Base-by-base conservation (phyloP, 2,888 invertebrate genomes). In the Caenorhabditis imperialis region DNA sequence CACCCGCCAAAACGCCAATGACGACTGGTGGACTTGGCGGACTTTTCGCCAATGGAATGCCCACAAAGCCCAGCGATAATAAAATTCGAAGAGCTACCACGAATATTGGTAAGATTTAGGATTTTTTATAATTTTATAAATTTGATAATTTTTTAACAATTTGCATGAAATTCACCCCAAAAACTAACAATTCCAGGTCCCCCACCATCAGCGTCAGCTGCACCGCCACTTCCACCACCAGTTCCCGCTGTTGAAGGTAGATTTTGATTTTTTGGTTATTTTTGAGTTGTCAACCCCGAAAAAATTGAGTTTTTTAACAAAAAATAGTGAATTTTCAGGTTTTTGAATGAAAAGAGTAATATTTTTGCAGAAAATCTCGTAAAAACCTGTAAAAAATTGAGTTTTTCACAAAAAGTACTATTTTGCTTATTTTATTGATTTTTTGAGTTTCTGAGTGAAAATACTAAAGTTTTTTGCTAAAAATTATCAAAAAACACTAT, bases 21-120 rank as follows among this genome's bases (percentile, higher is more conserved):
- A 38, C 71, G 6, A 73, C 69, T 12, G 80, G 72, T n/a, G 80
- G 76, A 0, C 27, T 78, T 14, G 86, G 86, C 16, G 85, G 81
- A n/a, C 71, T 86, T n/a, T 86, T 86, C 50, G 84, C 84, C 1
- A 83, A 83, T 65, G 86, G 86, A 42, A 20, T 86, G 38, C 86
- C 86, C 6, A 40, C 73, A 8, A 86, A 83, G 48, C 86, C 86
- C 4, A 86, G 86, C 71, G 86, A 86, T 16, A 81, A 81, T 44
- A 85, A 82, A 63, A 78, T 76, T 33, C 69, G 72, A 51, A 45
- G 61, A 65, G 55, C 76, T 23, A 48, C 73, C n/a, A 71, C 74
- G 10, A 67, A 65, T 45, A 62, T 74, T 33, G 70, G 71, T 79
- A 40, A 18, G 61, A 47, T 50, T 27, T 40, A 22, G 3, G 7